Conservation (phyloP, 2,888 invertebrate genomes). For the Tortricodes alternella region DNA sequence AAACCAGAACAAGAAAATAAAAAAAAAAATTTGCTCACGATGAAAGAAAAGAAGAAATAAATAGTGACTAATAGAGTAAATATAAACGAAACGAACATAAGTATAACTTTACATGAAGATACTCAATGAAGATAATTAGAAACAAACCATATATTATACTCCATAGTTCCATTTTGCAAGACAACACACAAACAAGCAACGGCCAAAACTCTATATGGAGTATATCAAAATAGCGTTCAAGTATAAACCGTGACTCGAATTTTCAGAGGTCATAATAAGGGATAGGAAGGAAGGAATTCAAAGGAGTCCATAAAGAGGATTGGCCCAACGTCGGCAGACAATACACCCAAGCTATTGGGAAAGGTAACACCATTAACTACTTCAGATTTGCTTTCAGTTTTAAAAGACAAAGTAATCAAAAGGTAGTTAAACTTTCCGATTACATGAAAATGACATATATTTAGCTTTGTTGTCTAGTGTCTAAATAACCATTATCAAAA, state of each 20-base stretch:
- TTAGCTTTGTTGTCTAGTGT: neutral
- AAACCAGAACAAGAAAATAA: neutral
- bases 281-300: slow-evolving; percentile 45
- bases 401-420: too few species aligned
- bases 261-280: slow-evolving; percentile 13
- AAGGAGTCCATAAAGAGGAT: slow-evolving; percentile 75
- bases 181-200: slow-evolving; percentile 52
- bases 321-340: slow-evolving; percentile 70
- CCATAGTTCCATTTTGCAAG: slow-evolving; percentile 11
- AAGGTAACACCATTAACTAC: slow-evolving; percentile 66
- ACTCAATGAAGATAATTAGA: neutral
- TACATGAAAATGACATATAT: too few species aligned
- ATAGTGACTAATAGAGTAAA: neutral
- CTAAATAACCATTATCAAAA: too few species aligned
- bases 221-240: slow-evolving; percentile 21
- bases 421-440: too few species aligned
- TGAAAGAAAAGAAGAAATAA: neutral
- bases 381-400: neutral
- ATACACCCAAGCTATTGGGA: slow-evolving; percentile 46
- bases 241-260: neutral
- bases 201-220: slow-evolving; percentile 79
- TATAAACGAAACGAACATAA: too few species aligned
- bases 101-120: neutral
- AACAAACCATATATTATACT: slow-evolving; percentile 1
- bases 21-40: neutral